Base-by-base conservation (phyloP, 2,797 vertebrate species). In the Anolis apletophallus region DNA sequence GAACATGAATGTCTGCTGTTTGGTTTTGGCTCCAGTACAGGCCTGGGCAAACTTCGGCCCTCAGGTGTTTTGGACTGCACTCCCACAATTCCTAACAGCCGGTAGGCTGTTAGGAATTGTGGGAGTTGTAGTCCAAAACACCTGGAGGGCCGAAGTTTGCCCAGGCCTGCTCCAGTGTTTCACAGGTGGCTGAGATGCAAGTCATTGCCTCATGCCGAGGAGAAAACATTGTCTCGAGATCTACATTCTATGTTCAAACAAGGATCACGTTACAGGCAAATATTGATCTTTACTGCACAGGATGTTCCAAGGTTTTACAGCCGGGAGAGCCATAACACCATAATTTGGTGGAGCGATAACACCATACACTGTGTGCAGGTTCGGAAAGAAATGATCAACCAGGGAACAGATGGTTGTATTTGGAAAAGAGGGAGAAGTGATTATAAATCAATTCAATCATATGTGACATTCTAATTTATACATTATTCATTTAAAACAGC, bases 321-420 rank as follows among this genome's bases (percentile, higher is more conserved):
- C 23, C 61, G 81, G 83, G 67, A 68, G 80, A 84, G 69, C 55
- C 32, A 84, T 67, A 73, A 72, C 32, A n/a, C 72, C 72, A 46
- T 76, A 81, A 76, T 67, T 76, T 67, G 78, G 79, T 57, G 5
- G 14, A 12, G 1, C 54, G 5, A 91, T 0, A 74, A 26, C 34
- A n/a, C 81, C 34, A 68, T 32, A 90, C 80, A 83, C 59, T 2
- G 75, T 3, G 19, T 88, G 7, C 14, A 73, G 85, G 11, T 71
- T 54, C 85, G 78, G 85, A 55, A 89, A 89, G 83, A 90, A 85
- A 2, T 78, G 76, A 79, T 81, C 80, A 91, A 16, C 32, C 4
- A 88, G 14, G 29, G 72, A 94, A 89, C 71, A 88, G 88, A 83
- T 86, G 88, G 84, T 36, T 80, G 29, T 75, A 82, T 91, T 0